Evolutionary conservation across 2,113 vertebrate genomes (phyloP), one percentile per base, ranked within the genome.

Genomic region (Charina bottae): DNA sequence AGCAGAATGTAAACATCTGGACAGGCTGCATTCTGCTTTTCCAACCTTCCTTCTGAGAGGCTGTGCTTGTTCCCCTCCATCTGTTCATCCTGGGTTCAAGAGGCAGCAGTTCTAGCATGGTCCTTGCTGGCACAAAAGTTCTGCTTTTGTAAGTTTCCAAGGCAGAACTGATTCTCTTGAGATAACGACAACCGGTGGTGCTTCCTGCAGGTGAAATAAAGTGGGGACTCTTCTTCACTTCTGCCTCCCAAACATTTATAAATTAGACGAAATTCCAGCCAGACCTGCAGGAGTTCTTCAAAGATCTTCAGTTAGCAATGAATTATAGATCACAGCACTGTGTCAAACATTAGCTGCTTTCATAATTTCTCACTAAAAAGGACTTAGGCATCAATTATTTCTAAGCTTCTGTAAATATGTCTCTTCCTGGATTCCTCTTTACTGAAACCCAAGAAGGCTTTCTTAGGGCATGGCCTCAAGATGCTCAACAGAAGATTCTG

Each of bases 281-380:
- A 84, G 87, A 87, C 21, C 33, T 46, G 19, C 54, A 78, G 53
- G 60, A 37, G 23, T 62, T 56, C 84, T 86, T 58, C 60, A 85
- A 83, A 90, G 88, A 59, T 89, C 83, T 72, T 54, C 11, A 24
- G 85, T 72, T 33, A 46, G 90, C 23, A 60, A 92, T 92, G 72
- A 92, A 92, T 92, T 88, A 92, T 88, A 92, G 91, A 92, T 92
- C 86, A 88, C 1, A 72, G 91, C 54, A 85, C 83, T 53, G 46
- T 86, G 68, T 60, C 72, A 78, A 87, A 72, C 91, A 92, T 92
- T 83, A 88, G 86, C 86, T 54, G 91, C 91, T 60, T 92, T 88
- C 86, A 92, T n/a, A 59, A 46, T 88, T 91, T 88, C 68, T 83
- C 86, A 60, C 91, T 92, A 83, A 92, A 68, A 88, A 88, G 91